Base-by-base conservation (phyloP, 2,113 vertebrate genomes). In the Gnathonemus longibarbis region DNA sequence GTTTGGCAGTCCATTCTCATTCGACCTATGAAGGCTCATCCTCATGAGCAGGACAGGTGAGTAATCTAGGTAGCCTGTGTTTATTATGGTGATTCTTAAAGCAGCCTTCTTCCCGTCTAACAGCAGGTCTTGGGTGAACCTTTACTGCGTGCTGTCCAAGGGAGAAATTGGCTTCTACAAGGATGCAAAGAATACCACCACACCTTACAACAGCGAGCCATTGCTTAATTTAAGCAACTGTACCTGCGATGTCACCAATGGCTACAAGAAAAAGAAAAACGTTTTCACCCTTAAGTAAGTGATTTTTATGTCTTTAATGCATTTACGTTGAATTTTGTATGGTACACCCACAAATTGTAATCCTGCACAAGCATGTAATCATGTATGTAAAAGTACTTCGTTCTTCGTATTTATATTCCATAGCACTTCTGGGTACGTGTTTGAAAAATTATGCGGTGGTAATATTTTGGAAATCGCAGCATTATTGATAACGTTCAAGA, bases 241-340 rank as follows among this genome's bases (percentile, higher is more conserved):
- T 93, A 92, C 95, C 93, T 95, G 96, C 21, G 97, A 98, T 89
- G 95, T 98, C 94, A 98, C 97, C 94, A 98, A 92, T 17, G 97
- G 97, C 91, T 99, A 98, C 96, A 98, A 98, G 95, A 99, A 99
- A 95, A 98, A 98, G 96, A 98, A 99, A 92, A 97, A 98, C 2
- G 98, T 99, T 93, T 98, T 99, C 94, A 99, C 97, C 24, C 97
- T 99, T 92, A 98, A 97, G 98, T 99, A 94, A 93, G 94, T 15
- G 39, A 5, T 39, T 11, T 89, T n/a, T 35, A 42, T 2, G 42
- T 45, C 35, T 84, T 84, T 9, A 24, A 46, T 19, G n/a, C 62
- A 84, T n/a, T 84, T 70, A 70, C 27, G n/a, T 8, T 66, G n/a
- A 66, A 31, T 70, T 13, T 70, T 31, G 62, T 70, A 13, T 31